A percentile compares a stretch with the other conserved stretches of the same genome.
phyloP scores from a whole-genome alignment of 2,797 vertebrate species.

The Pseudochirops corinnae region DNA sequence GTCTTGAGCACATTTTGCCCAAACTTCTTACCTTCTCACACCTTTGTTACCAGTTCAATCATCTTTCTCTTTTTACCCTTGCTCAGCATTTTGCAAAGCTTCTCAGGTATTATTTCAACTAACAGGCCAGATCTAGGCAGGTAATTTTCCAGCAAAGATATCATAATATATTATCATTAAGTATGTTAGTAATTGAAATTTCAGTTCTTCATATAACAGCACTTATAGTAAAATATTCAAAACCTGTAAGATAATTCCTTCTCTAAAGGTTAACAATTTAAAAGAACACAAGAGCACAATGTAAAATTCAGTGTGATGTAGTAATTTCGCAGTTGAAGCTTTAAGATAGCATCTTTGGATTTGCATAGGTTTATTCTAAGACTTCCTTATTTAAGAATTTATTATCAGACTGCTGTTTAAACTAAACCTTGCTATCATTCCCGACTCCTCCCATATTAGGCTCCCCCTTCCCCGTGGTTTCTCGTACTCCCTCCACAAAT shows the following conservation, averaged over 20 bases:
- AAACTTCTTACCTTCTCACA: neutral
- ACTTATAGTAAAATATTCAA: slow-evolving; percentile 53
- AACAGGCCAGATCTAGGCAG: slow-evolving; percentile 51
- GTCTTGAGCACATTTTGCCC: neutral
- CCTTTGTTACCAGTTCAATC: neutral
- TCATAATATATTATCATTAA: slow-evolving; percentile 54
- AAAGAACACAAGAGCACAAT: slow-evolving; percentile 33
- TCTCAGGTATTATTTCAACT: slow-evolving; percentile 58
- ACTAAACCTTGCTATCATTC: neutral
- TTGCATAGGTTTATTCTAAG: neutral
- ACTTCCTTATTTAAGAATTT: neutral
- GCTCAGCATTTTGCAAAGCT: slow-evolving; percentile 58
- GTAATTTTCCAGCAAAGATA: slow-evolving; percentile 39
- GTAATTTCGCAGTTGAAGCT: slow-evolving; percentile 27
- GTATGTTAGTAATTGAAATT: slow-evolving; percentile 30
- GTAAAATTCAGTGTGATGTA: slow-evolving; percentile 15
- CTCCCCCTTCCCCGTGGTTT: no score
- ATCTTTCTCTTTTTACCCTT: slow-evolving; percentile 10
- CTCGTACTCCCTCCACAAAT: neutral
- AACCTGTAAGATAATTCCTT: slow-evolving; percentile 33
- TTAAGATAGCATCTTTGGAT: slow-evolving; percentile 29
- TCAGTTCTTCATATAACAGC: slow-evolving; percentile 36
- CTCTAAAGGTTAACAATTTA: slow-evolving; percentile 29
- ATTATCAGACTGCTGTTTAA: neutral
- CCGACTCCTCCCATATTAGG: neutral